Conservation (phyloP, 2,797 vertebrate genomes). For the Pipistrellus pygmaeus region DNA sequence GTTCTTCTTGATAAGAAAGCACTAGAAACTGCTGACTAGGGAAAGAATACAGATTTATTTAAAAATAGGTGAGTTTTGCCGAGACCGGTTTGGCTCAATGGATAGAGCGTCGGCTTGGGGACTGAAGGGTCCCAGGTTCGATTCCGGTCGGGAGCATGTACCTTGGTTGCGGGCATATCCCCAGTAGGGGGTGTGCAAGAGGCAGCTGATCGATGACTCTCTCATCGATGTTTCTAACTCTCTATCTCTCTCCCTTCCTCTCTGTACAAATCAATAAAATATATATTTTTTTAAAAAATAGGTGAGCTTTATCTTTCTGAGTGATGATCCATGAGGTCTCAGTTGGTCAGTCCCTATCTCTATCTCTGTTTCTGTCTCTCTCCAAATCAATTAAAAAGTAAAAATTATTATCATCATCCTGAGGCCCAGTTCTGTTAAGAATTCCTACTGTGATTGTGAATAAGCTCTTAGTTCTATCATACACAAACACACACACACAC, state of each 20-base stretch:
- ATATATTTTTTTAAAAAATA: too few relatives aligned
- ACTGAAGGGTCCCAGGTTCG: too few relatives aligned
- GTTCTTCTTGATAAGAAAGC: background rate
- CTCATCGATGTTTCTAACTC: too few relatives aligned
- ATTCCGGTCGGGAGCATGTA: too few relatives aligned
- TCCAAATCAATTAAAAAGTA: background rate
- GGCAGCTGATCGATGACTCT: too few relatives aligned
- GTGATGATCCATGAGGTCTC: background rate
- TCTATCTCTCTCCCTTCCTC: too few relatives aligned
- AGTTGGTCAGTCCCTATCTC: background rate
- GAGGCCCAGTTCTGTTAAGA: background rate
- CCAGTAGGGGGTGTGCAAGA: too few relatives aligned
- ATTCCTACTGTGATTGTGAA: background rate
- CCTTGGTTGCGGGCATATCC: too few relatives aligned
- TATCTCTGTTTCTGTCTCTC: background rate
- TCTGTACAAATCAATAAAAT: too few relatives aligned
- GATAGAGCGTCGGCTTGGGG: too few relatives aligned
- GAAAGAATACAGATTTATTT: conserved; percentile 23
- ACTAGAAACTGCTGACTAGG: conserved; percentile 53
- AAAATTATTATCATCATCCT: background rate
- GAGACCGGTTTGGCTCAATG: too few relatives aligned
- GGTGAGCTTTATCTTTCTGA: background rate
- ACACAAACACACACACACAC: background rate
- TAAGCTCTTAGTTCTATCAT: background rate
- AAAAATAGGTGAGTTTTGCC: conserved; percentile 52